Percentiles rank a stretch among this genome's conserved stretches.
Evolutionary conservation across 1,140 invertebrate genomes (phyloP).

Genomic region (Drosophila insularis): DNA sequence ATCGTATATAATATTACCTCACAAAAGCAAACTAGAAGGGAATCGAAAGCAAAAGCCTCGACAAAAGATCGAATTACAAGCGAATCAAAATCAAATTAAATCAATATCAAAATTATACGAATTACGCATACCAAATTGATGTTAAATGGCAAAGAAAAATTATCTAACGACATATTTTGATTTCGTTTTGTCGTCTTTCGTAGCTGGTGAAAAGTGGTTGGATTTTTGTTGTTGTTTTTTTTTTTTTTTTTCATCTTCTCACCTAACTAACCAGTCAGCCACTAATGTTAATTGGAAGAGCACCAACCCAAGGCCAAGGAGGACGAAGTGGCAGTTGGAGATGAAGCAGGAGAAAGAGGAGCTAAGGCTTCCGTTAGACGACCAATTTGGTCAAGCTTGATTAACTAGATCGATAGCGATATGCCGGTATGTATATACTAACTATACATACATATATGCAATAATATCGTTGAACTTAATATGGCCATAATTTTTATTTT

Average conservation of each 20-base stretch:
- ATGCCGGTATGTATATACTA: background rate
- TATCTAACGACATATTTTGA: slow-evolving; percentile 37
- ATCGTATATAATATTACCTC: background rate
- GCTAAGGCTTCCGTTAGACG: slow-evolving; percentile 51
- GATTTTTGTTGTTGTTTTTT: too few species aligned
- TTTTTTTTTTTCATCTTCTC: too few species aligned
- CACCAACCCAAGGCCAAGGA: background rate
- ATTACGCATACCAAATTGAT: slow-evolving; percentile 56
- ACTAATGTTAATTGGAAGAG: too few species aligned
- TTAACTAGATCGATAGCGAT: slow-evolving; percentile 37
- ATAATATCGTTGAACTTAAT: slow-evolving; percentile 42
- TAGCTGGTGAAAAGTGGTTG: background rate
- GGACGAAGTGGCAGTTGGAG: too few species aligned
- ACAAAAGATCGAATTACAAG: slow-evolving; percentile 15
- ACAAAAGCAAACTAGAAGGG: background rate
- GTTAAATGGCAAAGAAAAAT: slow-evolving; percentile 49
- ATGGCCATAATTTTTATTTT: slow-evolving; percentile 2
- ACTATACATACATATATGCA: background rate
- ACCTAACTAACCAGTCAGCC: slow-evolving; percentile 4
- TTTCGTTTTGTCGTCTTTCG: background rate
- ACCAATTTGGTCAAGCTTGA: slow-evolving; percentile 45
- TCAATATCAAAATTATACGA: slow-evolving; percentile 51
- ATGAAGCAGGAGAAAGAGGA: background rate
- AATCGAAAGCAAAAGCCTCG: background rate
- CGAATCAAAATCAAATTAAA: slow-evolving; percentile 25